Conservation (phyloP, 1,140 invertebrate genomes). For the Neodiprion pinetum region DNA sequence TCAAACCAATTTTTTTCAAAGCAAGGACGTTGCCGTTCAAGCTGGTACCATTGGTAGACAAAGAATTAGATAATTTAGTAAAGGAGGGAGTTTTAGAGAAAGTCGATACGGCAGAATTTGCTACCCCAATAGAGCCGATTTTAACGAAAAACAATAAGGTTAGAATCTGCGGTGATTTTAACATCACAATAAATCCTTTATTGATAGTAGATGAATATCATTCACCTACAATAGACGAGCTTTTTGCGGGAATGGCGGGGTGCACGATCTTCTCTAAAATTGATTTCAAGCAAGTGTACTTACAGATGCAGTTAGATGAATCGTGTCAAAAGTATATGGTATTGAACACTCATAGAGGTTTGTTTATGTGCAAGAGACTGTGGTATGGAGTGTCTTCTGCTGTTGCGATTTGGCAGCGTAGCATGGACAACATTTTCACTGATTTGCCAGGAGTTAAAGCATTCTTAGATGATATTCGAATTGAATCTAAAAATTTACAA, state of each 20-base stretch:
- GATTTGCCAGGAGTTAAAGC: conserved; percentile 33
- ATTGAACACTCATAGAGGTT: conserved; percentile 46
- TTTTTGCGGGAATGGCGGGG: conserved; percentile 42
- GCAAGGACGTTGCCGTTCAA: conserved; percentile 25
- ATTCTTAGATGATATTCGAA: conserved; percentile 49
- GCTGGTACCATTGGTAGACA: conserved; percentile 20
- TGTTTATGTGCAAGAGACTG: conserved; percentile 40
- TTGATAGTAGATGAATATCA: conserved; percentile 46
- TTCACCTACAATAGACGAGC: conserved; percentile 41
- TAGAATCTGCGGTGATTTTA: too few relatives aligned
- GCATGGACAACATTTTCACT: conserved; percentile 41
- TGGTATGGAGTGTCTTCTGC: conserved; percentile 43
- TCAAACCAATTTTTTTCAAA: conserved; percentile 44
- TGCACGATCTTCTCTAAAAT: conserved; percentile 44
- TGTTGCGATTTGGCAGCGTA: conserved; percentile 44
- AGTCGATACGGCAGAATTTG: conserved; percentile 33
- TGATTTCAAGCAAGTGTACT: conserved; percentile 48
- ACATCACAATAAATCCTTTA: conserved; percentile 51
- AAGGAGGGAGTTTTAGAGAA: conserved; percentile 22
- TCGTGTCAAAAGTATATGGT: conserved; percentile 38
- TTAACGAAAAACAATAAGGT: conserved; percentile 53
- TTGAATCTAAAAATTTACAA: conserved; percentile 21
- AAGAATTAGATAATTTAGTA: conserved; percentile 26
- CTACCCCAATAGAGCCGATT: conserved; percentile 55
- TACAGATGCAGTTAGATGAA: conserved; percentile 44